Evolutionary conservation across 2,113 vertebrate genomes (phyloP), one percentile per base, ranked within the genome.

Genomic region (Perca schrenkii): DNA sequence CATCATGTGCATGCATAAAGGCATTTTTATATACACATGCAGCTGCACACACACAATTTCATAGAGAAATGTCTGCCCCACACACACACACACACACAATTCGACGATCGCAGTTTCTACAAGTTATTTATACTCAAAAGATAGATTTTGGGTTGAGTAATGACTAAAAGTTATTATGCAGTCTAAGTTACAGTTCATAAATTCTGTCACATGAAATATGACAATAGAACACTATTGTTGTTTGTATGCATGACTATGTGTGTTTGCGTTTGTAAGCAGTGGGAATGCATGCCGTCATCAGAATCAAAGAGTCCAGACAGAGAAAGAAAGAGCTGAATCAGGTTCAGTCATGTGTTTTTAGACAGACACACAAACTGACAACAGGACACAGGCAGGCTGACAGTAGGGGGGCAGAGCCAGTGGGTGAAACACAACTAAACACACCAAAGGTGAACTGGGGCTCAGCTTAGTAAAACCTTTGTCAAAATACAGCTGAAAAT

Each of bases 221-320:
- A 78, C 65, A 81, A 54, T 47, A 22, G 13, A 80, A 11, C 47
- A 60, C 3, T 46, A 14, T 57, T 79, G 57, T 77, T 80, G 49
- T 52, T 46, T 83, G 40, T 56, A 73, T 61, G 57, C 67, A 66
- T 78, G 70, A 56, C 63, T 84, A 54, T 86, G 69, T 79, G 80
- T 81, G 61, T 80, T 80, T 87, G 86, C 86, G 74, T 89, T 86
- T 85, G 75, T 86, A 69, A 72, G 84, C 80, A 80, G 60, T 52
- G 86, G 91, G 93, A 95, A 94, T 95, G 94, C 80, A 82, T 90
- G 80, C 79, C 89, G 93, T 95, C 93, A 94, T 95, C 94, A 94
- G 84, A 92, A 93, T 85, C 83, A 90, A 86, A 81, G 66, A 84
- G 90, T 84, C 79, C 68, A 90, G 34, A 91, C 68, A 90, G 34